Conservation (phyloP, 2,113 vertebrate genomes). For the Ginglymostoma cirratum region DNA sequence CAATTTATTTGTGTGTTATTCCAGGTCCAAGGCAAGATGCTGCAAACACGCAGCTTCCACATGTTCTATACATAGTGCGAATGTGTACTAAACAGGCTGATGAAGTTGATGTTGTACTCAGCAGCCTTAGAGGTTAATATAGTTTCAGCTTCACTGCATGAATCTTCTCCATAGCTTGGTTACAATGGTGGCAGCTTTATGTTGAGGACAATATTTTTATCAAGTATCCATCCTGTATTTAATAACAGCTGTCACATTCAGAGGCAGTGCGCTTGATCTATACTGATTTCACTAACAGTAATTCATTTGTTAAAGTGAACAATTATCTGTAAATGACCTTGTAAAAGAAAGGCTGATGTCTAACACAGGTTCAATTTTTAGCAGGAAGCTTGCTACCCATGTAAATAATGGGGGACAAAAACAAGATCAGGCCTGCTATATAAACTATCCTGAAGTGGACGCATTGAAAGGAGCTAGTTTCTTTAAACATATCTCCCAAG, state of each 20-base stretch:
- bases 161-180: background rate
- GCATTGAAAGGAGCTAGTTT: background rate
- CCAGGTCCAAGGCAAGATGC: background rate
- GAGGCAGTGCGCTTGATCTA: background rate
- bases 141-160: background rate
- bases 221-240: background rate
- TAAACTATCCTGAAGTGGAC: background rate
- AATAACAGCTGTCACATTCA: background rate
- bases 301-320: conserved; percentile 27
- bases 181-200: background rate
- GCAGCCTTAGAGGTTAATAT: background rate
- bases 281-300: background rate
- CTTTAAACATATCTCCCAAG: background rate
- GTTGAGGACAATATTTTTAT: background rate
- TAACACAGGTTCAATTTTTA: background rate
- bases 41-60: background rate
- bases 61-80: background rate
- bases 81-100: background rate
- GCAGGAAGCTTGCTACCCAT: background rate
- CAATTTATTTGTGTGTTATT: background rate
- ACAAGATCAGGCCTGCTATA: background rate
- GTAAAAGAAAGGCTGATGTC: background rate
- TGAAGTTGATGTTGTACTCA: background rate
- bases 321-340: conserved; percentile 29
- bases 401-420: background rate